A percentile compares a stretch with the other conserved stretches of the same genome.
Evolutionary conservation across 2,888 invertebrate genomes (phyloP).

Genomic region (Philopedon plagiatum): DNA sequence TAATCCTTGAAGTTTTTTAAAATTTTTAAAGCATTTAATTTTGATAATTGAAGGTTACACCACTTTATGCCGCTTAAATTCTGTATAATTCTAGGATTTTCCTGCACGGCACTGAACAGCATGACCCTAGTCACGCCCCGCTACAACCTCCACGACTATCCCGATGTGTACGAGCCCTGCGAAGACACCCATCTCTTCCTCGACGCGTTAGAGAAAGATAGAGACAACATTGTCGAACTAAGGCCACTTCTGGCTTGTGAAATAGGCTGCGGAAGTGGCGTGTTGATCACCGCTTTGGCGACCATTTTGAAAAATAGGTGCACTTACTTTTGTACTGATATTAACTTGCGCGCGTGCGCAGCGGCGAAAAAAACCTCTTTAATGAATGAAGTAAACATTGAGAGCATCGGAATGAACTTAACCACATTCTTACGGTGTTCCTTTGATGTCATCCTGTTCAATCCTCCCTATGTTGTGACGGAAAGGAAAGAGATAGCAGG

Average conservation of each 20-base stretch:
- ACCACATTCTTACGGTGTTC: conserved; percentile 70
- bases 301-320: conserved; percentile 71
- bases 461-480: conserved; percentile 98
- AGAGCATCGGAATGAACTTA: conserved; percentile 79
- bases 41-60: no score
- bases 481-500: conserved; percentile 78
- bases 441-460: conserved; percentile 94
- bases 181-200: conserved; percentile 96
- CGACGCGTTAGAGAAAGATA: conserved; percentile 92
- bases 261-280: conserved; percentile 94
- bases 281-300: conserved; percentile 89
- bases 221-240: conserved; percentile 71
- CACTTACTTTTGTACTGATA: conserved; percentile 82
- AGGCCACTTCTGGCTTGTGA: conserved; percentile 83
- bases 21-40: no score
- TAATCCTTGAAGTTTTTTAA: no score
- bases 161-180: conserved; percentile 92
- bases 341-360: conserved; percentile 85
- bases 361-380: conserved; percentile 80
- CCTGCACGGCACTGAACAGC: no score
- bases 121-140: conserved; percentile 81
- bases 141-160: conserved; percentile 73
- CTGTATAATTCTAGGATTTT: no score
- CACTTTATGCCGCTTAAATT: no score
- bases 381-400: conserved; percentile 77